A percentile compares a stretch with the other conserved stretches of the same genome.
phyloP scores from a whole-genome alignment of 1,140 invertebrate species.

The Lepidotrigona ventralis region DNA sequence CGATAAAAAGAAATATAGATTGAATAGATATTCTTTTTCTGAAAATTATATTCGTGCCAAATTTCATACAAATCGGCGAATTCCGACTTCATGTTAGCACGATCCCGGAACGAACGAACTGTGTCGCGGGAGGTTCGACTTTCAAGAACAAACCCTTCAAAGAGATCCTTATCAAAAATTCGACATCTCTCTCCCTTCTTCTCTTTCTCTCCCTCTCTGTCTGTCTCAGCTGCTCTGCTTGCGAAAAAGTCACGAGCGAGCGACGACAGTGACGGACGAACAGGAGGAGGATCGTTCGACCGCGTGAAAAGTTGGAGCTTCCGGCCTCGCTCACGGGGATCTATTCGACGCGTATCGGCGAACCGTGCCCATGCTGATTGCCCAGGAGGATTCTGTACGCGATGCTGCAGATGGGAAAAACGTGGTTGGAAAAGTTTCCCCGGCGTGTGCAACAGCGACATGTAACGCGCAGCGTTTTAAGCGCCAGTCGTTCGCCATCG shows the following conservation, averaged over 20 bases:
- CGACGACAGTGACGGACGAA: constrained; percentile 18
- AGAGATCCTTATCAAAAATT: too few species aligned
- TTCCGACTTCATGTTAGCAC: too few species aligned
- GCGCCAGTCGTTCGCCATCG: neutral
- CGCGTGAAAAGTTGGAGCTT: constrained; percentile 13
- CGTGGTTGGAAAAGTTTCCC: constrained; percentile 37
- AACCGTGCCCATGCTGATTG: constrained; percentile 46
- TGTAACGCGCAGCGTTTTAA: constrained; percentile 35
- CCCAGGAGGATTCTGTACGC: constrained; percentile 39
- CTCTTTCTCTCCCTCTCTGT: too few species aligned
- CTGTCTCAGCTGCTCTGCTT: neutral
- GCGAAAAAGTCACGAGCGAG: neutral
- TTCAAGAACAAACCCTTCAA: too few species aligned
- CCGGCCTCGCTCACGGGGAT: constrained; percentile 21
- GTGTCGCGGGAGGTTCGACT: too few species aligned
- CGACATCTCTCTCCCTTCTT: too few species aligned
- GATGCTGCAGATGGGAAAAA: constrained; percentile 39
- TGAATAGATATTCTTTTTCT: too few species aligned
- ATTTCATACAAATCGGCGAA: too few species aligned
- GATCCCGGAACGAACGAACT: too few species aligned
- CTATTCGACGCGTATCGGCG: constrained; percentile 41
- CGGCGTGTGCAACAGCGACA: neutral
- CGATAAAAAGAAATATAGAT: too few species aligned
- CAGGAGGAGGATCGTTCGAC: neutral
- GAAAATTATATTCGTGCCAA: too few species aligned